Base-by-base conservation (phyloP, 53 echinoderm and acorn worm species). In the Stichopus horrens region DNA sequence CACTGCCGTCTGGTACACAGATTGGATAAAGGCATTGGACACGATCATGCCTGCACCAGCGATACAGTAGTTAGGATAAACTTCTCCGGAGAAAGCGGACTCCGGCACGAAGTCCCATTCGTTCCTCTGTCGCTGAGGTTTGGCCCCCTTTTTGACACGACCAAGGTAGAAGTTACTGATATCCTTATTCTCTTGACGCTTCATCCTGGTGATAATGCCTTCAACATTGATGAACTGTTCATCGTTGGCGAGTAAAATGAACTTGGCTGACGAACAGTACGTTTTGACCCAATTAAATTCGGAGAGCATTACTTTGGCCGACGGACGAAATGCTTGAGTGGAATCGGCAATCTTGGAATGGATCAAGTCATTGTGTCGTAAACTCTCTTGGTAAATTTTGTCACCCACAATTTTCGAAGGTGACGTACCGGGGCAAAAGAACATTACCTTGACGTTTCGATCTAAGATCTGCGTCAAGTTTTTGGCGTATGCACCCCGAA, bases 31-130 rank as follows among this genome's bases (percentile, higher is more conserved):
- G 2, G 85, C 76, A 19, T 71, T 57, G 23, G 96, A 96, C 22
- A 96, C 76, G 21, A 96, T 91, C 68, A 93, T 93, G 0, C 96
- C 96, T 5, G 96, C 96, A 6, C 96, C 96, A 9, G 95, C 96
- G 16, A 96, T 93, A 76, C 96, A 96, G 73, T 93, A 95, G 14
- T 92, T 90, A 1, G 96, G 96, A 76, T 93, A 96, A 2, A 83
- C 87, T 53, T 90, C 94, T 13, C 86, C 89, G 6, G 79, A 6
- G 82, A 84, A 96, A 54, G 82, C 84, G 5, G 89, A 80, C 76
- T 88, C 84, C 18, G 88, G 74, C 1, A 96, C 93, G 20, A 87
- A 95, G 54, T 96, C 92, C 89, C 90, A 89, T 75, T 90, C 76
- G 0, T 75, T 55, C 5, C 66, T 63, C 14, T 82, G 85, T 58